Percentiles rank a stretch among this genome's conserved stretches.
Evolutionary conservation across 2,113 vertebrate genomes (phyloP).

Genomic region (Amphilophus citrinellus): DNA sequence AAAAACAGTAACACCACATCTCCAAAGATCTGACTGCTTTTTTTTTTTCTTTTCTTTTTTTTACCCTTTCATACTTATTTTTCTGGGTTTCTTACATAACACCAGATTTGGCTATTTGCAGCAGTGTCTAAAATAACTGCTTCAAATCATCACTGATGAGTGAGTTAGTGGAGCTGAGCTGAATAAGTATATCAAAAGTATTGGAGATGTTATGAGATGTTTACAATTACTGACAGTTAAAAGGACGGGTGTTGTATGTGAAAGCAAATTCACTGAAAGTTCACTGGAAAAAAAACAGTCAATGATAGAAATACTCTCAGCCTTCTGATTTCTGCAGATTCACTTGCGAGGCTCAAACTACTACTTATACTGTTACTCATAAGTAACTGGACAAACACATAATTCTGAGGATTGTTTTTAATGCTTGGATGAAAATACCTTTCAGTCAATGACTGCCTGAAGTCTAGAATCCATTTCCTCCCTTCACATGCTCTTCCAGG

Average conservation of each 20-base stretch:
- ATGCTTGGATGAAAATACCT: no score
- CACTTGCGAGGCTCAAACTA: background rate
- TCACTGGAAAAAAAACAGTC: background rate
- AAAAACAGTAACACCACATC: background rate
- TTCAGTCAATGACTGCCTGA: no score
- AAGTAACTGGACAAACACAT: no score
- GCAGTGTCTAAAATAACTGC: background rate
- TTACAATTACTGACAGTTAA: background rate
- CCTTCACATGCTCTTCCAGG: no score
- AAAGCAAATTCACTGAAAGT: background rate
- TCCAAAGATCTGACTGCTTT: background rate
- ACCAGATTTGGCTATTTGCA: conserved; percentile 10
- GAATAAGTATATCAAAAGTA: background rate
- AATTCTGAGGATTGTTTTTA: no score
- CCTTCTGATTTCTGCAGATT: background rate
- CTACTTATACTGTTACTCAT: background rate
- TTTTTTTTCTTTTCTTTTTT: background rate
- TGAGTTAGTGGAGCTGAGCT: background rate
- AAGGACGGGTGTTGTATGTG: background rate
- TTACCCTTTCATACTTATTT: background rate
- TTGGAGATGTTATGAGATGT: background rate
- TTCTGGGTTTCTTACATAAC: background rate
- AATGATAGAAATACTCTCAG: background rate
- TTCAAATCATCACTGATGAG: background rate
- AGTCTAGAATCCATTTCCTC: no score